Evolutionary conservation across 53 echinoderm and acorn worm species (phyloP).

Genomic region (Stichopus horrens): DNA sequence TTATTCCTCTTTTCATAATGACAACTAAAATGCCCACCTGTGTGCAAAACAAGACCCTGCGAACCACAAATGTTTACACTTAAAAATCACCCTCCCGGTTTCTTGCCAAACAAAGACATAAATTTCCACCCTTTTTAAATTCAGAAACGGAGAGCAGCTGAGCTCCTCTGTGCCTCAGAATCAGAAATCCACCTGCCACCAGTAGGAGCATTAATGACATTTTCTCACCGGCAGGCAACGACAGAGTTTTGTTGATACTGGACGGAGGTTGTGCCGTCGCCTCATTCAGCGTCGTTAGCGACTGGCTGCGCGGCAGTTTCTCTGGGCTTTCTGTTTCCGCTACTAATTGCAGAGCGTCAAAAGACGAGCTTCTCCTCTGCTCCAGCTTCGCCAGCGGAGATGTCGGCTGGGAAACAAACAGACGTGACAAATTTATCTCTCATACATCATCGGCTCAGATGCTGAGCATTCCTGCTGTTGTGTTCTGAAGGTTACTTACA

Average conservation of each 20-base stretch:
- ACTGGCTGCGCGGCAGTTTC: slow-evolving; percentile 42
- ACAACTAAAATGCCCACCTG: too few species aligned
- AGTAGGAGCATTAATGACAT: neutral
- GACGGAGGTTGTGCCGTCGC: slow-evolving; percentile 30
- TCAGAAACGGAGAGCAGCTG: neutral
- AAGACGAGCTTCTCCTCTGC: slow-evolving; percentile 29
- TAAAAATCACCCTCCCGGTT: too few species aligned
- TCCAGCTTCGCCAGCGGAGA: slow-evolving; percentile 28
- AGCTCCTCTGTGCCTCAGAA: neutral
- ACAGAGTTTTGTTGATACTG: slow-evolving; percentile 28
- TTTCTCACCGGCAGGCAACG: slow-evolving; percentile 40
- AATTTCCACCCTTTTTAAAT: neutral
- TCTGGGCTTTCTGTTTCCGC: slow-evolving; percentile 22
- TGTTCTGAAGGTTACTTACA: too few species aligned
- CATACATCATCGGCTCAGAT: neutral
- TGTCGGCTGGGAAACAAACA: slow-evolving; percentile 26
- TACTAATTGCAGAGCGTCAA: slow-evolving; percentile 21
- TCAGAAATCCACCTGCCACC: neutral
- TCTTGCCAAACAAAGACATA: neutral
- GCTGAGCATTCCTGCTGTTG: neutral
- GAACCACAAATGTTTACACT: too few species aligned
- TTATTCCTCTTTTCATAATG: too few species aligned
- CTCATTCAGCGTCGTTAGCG: slow-evolving; percentile 16
- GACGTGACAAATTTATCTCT: neutral
- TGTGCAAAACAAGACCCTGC: too few species aligned